Base-by-base conservation (phyloP, 2,113 vertebrate genomes). In the Lepisosteus osseus region DNA sequence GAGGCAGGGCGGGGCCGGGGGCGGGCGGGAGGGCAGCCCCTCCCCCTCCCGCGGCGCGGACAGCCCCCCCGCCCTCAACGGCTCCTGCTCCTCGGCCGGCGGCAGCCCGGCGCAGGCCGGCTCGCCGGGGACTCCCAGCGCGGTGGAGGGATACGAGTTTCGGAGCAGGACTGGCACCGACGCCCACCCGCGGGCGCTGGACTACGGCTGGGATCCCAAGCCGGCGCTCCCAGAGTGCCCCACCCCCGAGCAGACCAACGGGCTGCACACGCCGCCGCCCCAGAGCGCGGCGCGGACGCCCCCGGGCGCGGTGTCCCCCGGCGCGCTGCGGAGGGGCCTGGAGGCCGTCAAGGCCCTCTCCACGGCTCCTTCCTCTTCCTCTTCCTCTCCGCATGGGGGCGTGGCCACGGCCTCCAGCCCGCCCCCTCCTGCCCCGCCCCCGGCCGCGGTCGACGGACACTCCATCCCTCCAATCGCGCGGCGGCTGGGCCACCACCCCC, bases 401-500 rank as follows among this genome's bases (percentile, higher is more conserved):
- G 17, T 76, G 86, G 0, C 79, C 86, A 14, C 83, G 47, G 47
- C 47, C 9, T 9, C 9, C 5, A 51, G 47, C 2, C 47, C 47
- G 9, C 47, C 47, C 9, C 47, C 9, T 9, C 47, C 47, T 6
- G 47, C 47, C 47, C 5, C 47, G 5, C 47, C 47, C 0, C 79
- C 89, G 0, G 72, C 80, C 0, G 94, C 44, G 75, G 89, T 87
- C 0, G 97, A 98, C 0, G 91, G 93, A 72, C 96, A 96, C 56
- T 91, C 96, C 66, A 90, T 98, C 73, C 96, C 95, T 0, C 94
- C 97, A 61, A 97, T 99, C 7, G 96, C 97, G 3, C 94, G 96
- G 41, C 95, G 97, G 65, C 85, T 99, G 4, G 97, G 94, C 74
- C 97, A 98, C 84, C 96, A 98, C 81, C 97, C 97, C 0, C 97